Percentiles rank a stretch among this genome's conserved stretches.
Evolutionary conservation across 1,140 invertebrate genomes (phyloP).

Genomic region (Sweltsa coloradensis): DNA sequence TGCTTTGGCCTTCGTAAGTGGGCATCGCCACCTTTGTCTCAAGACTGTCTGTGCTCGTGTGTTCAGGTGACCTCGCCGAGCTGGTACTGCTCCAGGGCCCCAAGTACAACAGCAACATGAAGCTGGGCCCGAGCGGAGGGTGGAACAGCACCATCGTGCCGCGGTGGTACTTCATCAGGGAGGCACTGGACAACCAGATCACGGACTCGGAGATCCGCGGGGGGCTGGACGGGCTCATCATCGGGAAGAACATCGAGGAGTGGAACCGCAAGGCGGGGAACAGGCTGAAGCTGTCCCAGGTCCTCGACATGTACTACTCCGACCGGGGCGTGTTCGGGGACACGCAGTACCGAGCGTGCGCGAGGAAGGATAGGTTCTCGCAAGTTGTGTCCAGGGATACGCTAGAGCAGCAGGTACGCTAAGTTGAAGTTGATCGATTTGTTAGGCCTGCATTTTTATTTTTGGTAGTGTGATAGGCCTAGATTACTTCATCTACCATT

Average conservation of each 20-base stretch:
- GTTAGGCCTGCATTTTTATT: too few species aligned
- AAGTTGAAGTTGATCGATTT: too few species aligned
- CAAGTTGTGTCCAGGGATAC: background rate
- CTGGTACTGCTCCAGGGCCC: conserved; percentile 51
- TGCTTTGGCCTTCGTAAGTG: background rate
- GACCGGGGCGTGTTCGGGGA: background rate
- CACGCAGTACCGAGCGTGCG: background rate
- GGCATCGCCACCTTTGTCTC: background rate
- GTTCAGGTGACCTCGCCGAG: conserved; percentile 58
- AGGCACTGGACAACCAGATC: conserved; percentile 39
- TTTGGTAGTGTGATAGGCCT: too few species aligned
- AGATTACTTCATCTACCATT: too few species aligned
- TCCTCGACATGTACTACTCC: conserved; percentile 1
- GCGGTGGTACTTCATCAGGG: conserved; percentile 52
- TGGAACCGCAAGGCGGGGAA: background rate
- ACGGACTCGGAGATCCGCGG: conserved; percentile 64
- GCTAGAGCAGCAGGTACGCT: conserved; percentile 1
- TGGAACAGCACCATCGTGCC: conserved; percentile 58
- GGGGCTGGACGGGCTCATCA: conserved; percentile 50
- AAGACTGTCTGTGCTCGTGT: conserved; percentile 10
- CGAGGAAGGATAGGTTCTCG: background rate
- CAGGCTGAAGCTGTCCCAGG: background rate
- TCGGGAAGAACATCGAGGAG: background rate
- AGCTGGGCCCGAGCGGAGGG: conserved; percentile 48
- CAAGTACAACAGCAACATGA: conserved; percentile 23